Base-by-base conservation (phyloP, 2,113 vertebrate species). In the Scopus umbretta region DNA sequence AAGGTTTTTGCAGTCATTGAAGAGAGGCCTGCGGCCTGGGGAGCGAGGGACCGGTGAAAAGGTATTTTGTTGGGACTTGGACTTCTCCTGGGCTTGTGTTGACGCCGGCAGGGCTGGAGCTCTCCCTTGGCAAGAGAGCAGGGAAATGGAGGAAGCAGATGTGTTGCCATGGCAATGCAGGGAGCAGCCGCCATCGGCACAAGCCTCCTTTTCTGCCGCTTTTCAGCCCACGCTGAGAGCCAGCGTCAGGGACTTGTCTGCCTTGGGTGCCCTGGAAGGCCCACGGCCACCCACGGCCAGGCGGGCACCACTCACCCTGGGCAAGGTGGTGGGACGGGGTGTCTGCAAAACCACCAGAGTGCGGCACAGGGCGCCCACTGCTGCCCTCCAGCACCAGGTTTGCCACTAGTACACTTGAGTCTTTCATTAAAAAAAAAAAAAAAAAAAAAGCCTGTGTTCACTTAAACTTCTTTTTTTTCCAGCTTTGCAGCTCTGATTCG, bases 71-170 rank as follows among this genome's bases (percentile, higher is more conserved):
- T 86, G 84, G 74, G 62, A 79, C 40, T 92, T 62, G 68, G 32
- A 38, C 61, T 83, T 80, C 70, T 93, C 47, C 67, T 43, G 91
- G 50, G 32, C 47, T 62, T 8, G 19, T 62, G 79, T 36, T 88
- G 59, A 81, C 0, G 3, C 71, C 2, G 3, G 42, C 8, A 5
- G 82, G 67, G 75, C 74, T 68, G 67, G 43, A 65, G 53, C 67
- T 82, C 7, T 86, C 62, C 45, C 80, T 83, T 83, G 67, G 82
- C 89, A 94, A 94, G 84, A 53, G 65, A 92, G 53, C 5, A 2
- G 55, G 67, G 76, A 86, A 94, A 79, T 80, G 55, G 86, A 92
- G 87, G 94, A 91, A 93, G 72, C 84, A 95, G 94, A 50, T 68
- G 88, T 73, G 91, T 95, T 95, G 67, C 80, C 58, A 62, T 76